A percentile compares a stretch with the other conserved stretches of the same genome.
phyloP scores from a whole-genome alignment of 2,797 vertebrate genomes.

The Chelon labrosus region DNA sequence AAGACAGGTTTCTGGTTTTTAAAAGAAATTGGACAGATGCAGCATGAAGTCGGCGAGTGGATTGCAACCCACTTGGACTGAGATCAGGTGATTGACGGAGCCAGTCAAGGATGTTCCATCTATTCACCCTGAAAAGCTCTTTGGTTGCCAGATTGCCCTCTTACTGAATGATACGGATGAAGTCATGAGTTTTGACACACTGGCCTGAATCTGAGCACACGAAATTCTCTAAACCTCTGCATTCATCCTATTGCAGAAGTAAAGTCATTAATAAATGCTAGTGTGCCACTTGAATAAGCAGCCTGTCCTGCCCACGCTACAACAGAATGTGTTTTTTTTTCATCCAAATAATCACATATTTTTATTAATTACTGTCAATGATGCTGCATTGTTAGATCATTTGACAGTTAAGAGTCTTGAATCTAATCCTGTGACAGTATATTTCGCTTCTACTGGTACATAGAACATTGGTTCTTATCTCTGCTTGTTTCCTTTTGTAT shows the following conservation, averaged over 20 bases:
- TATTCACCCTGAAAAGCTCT: neutral
- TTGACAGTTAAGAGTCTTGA: too few species aligned
- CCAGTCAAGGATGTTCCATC: neutral
- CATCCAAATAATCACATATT: too few species aligned
- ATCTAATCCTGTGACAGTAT: neutral
- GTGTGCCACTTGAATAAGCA: neutral
- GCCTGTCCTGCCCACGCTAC: neutral
- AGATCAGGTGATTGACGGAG: neutral
- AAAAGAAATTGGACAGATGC: neutral
- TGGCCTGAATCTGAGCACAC: neutral
- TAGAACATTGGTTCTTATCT: neutral
- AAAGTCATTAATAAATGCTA: conserved; percentile 10
- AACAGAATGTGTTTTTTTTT: neutral
- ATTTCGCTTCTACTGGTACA: neutral
- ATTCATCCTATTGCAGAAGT: neutral
- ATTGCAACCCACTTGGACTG: neutral
- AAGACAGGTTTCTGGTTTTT: neutral
- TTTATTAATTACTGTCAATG: too few species aligned
- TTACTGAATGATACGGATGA: neutral
- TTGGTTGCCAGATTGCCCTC: neutral
- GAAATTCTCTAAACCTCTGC: neutral
- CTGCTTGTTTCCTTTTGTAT: neutral
- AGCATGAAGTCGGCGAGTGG: neutral
- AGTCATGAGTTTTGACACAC: neutral
- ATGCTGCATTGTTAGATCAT: too few species aligned